Evolutionary conservation across 2,888 invertebrate genomes (phyloP).

Genomic region (Drosophila anceps): DNA sequence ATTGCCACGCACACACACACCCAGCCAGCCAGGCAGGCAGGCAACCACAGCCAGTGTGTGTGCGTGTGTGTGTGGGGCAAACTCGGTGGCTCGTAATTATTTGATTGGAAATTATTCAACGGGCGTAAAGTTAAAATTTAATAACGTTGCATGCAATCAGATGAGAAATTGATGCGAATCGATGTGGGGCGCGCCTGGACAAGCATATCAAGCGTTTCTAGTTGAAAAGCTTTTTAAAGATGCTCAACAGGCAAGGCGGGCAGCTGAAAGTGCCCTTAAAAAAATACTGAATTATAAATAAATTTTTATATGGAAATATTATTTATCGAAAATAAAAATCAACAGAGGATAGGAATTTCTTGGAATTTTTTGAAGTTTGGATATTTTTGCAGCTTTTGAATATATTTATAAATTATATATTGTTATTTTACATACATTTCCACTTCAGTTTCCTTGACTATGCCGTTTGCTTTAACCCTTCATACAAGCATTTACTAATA

Average conservation of each 20-base stretch:
- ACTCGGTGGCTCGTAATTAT: slow-evolving; percentile 66
- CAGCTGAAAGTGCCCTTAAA: not conserved
- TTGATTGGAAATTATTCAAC: slow-evolving; percentile 74
- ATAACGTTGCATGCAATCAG: slow-evolving; percentile 59
- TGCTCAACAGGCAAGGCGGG: not conserved
- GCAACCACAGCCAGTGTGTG: slow-evolving; percentile 25
- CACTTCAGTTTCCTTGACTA: too few relatives aligned
- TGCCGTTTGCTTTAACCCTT: not conserved
- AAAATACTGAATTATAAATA: not conserved
- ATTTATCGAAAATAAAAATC: not conserved
- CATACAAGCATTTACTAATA: not conserved
- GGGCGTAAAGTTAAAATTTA: slow-evolving; percentile 67
- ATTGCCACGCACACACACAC: slow-evolving; percentile 59
- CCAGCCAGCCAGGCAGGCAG: slow-evolving; percentile 4
- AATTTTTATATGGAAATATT: not conserved
- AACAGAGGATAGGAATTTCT: too few relatives aligned
- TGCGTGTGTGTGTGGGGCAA: slow-evolving; percentile 26
- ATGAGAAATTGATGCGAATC: slow-evolving; percentile 46
- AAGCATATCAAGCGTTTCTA: slow-evolving; percentile 2
- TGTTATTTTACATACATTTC: not conserved
- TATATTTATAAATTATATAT: not conserved
- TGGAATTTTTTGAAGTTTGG: too few relatives aligned
- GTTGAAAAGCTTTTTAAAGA: slow-evolving; percentile 19
- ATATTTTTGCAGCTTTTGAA: too few relatives aligned
- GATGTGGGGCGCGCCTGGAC: slow-evolving; percentile 16